Evolutionary conservation across 2,797 vertebrate genomes (phyloP).

Genomic region (Hydrolagus colliei): DNA sequence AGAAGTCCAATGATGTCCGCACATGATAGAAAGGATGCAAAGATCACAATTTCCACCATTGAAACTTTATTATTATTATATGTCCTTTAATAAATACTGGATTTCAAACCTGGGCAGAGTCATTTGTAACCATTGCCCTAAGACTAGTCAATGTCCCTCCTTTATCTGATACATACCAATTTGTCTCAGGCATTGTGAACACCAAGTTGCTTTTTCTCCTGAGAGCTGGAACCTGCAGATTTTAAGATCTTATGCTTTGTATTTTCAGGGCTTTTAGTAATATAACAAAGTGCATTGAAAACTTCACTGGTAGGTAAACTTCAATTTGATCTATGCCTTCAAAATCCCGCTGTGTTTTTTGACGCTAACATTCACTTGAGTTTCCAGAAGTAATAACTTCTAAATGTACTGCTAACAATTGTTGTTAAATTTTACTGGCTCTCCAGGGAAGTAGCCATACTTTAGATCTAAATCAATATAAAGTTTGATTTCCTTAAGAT

Average conservation of each 20-base stretch:
- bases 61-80: neutral
- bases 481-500: neutral
- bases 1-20: no score
- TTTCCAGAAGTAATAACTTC: neutral
- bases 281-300: no score
- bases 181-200: neutral
- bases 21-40: no score
- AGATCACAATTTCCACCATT: neutral
- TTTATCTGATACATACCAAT: neutral
- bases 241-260: neutral
- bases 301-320: no score
- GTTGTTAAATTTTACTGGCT: neutral
- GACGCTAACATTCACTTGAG: neutral
- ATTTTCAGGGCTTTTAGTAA: neutral
- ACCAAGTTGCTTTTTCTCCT: neutral
- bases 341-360: neutral
- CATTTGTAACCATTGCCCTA: neutral
- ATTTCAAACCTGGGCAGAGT: neutral
- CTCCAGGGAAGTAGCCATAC: neutral
- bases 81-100: neutral
- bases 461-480: neutral
- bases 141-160: neutral
- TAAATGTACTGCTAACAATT: neutral
- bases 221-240: neutral
- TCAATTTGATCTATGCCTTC: neutral